Evolutionary conservation across 2,888 invertebrate species (phyloP), one percentile per base, ranked within the genome.

Genomic region (Mythimna loreyi): DNA sequence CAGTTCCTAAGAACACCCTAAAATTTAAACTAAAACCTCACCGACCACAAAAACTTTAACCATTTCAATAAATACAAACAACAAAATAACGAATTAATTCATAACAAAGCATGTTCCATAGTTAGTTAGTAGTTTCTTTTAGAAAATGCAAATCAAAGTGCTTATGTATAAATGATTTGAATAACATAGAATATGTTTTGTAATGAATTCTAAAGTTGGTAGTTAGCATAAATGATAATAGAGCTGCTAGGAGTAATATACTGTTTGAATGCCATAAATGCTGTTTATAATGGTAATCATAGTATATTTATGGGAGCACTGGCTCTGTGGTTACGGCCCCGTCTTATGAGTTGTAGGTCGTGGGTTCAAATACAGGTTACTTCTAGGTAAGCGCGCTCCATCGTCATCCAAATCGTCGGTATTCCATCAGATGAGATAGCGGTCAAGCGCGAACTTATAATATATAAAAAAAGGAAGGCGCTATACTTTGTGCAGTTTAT

Each of bases 121-220:
- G 21, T 49, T 47, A 33, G 13, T 7, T 21, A 13, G 47, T 25
- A 50, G 28, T 72, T 77, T 55, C n/a, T 59, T 66, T 57, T 6
- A 73, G 40, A 66, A 65, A 74, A 78, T 74, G 60, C 61, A 74
- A 78, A 74, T 64, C 74, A 57, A 67, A 59, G 56, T 47, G 47
- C 60, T 61, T 67, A 49, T 66, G 49, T 53, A 68, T 49, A 78
- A 78, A 73, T 55, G 25, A 71, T 74, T 77, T 71, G 67, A 81
- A 78, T 78, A 76, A 71, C 67, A 71, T 64, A 40, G 40, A 40
- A 40, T 57, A 75, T 73, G 69, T 77, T 67, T 76, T 72, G 25
- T 70, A 79, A 76, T 82, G 71, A 72, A 82, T 82, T 79, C 67
- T 67, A 58, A 77, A 77, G 61, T 45, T 33, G 28, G 64, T 66